Conservation (phyloP, 2,888 invertebrate genomes). For the Plebejus argus region DNA sequence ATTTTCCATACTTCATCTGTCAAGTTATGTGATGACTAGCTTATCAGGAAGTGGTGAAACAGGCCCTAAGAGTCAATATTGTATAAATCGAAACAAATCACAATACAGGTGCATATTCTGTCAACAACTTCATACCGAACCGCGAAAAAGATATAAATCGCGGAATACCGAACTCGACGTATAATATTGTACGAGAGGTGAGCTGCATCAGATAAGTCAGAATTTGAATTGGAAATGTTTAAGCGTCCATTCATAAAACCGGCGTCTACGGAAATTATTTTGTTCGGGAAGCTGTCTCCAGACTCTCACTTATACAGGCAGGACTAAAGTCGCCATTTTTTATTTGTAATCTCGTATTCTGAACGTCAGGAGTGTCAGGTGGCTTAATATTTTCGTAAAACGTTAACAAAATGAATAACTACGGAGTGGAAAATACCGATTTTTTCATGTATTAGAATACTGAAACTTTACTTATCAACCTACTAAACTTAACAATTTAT, state of each 20-base stretch:
- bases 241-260: slow-evolving; percentile 36
- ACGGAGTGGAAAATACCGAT: background rate
- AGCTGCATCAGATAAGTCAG: slow-evolving; percentile 31
- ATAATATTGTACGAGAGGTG: slow-evolving; percentile 28
- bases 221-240: slow-evolving; percentile 37
- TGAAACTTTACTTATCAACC: too few relatives aligned
- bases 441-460: too few relatives aligned
- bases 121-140: background rate
- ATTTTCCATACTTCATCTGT: too few relatives aligned
- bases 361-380: background rate
- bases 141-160: slow-evolving; percentile 10
- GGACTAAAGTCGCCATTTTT: slow-evolving; percentile 13
- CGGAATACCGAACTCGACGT: slow-evolving; percentile 2
- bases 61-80: too few relatives aligned
- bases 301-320: slow-evolving; percentile 9
- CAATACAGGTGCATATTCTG: background rate
- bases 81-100: too few relatives aligned
- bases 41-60: too few relatives aligned
- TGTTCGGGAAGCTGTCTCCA: slow-evolving; percentile 36
- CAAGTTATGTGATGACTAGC: too few relatives aligned
- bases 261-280: slow-evolving; percentile 40
- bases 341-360: slow-evolving; percentile 3
- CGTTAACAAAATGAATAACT: background rate
- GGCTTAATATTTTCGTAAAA: background rate
- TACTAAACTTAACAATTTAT: too few relatives aligned